Percentiles rank a stretch among this genome's conserved stretches.
phyloP scores from a whole-genome alignment of 2,888 invertebrate species.

The Dermolepida albohirtum region DNA sequence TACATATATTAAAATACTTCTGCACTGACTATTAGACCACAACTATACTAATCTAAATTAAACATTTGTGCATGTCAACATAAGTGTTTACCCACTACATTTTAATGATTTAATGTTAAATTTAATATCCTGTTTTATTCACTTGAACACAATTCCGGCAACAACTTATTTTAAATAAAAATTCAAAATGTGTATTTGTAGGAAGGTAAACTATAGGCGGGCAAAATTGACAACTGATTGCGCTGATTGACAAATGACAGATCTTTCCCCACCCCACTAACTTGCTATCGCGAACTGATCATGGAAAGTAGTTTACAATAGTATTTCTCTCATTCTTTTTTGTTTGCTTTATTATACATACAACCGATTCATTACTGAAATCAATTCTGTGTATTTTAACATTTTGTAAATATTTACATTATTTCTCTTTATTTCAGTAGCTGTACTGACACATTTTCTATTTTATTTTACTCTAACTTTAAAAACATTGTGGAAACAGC shows the following conservation, averaged over 20 bases:
- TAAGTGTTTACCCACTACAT: slow-evolving; percentile 56
- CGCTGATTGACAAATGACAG: slow-evolving; percentile 53
- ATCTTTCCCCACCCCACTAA: slow-evolving; percentile 37
- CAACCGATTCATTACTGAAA: too few species aligned
- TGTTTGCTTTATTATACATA: too few species aligned
- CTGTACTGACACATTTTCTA: too few species aligned
- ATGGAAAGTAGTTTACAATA: too few species aligned
- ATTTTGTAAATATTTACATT: too few species aligned
- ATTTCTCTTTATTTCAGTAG: too few species aligned
- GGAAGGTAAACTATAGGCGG: slow-evolving; percentile 47
- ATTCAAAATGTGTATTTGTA: slow-evolving; percentile 49
- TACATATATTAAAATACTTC: slow-evolving; percentile 39
- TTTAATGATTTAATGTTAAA: slow-evolving; percentile 48
- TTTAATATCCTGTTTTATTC: slow-evolving; percentile 39
- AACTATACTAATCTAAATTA: slow-evolving; percentile 58
- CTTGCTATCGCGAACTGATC: neutral
- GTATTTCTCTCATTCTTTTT: too few species aligned
- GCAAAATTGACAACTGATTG: slow-evolving; percentile 46
- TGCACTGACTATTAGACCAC: slow-evolving; percentile 54
- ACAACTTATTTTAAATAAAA: slow-evolving; percentile 44
- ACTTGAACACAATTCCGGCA: slow-evolving; percentile 36
- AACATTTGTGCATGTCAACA: slow-evolving; percentile 59
- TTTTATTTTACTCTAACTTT: too few species aligned
- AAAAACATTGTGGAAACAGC: too few species aligned
- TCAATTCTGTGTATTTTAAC: too few species aligned